phyloP scores from a whole-genome alignment of 2,113 vertebrate species.

The Cepphus grylle region DNA sequence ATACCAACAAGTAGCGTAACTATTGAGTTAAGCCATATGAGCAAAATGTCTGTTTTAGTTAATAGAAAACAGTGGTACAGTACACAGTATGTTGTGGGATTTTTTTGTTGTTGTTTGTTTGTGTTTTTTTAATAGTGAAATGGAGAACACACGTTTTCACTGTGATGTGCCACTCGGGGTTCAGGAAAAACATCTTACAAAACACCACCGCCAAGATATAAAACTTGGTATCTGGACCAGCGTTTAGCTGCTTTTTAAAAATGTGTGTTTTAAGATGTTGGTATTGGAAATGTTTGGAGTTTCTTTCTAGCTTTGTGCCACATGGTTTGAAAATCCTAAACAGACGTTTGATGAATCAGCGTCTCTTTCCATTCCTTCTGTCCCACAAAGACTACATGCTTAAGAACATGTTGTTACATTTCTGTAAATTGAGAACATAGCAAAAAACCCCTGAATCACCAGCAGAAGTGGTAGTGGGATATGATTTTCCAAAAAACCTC shows the following conservation, averaged over 20 bases:
- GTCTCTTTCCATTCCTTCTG: slow-evolving; percentile 27
- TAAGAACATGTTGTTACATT: slow-evolving; percentile 33
- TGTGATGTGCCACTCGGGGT: not conserved
- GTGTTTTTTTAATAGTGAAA: not conserved
- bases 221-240: not conserved
- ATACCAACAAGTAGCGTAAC: not conserved
- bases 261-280: not conserved
- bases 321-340: slow-evolving; percentile 24
- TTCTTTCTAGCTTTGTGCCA: slow-evolving; percentile 20
- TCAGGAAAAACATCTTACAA: not conserved
- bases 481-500: not conserved
- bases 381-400: not conserved
- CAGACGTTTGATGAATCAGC: slow-evolving; percentile 33
- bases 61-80: not conserved
- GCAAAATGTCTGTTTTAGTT: not conserved
- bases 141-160: rapidly evolving
- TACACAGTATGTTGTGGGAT: not conserved
- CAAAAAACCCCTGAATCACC: not conserved
- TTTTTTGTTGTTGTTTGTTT: not conserved
- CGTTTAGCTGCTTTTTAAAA: not conserved
- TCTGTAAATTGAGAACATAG: slow-evolving; percentile 19
- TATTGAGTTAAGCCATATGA: not conserved
- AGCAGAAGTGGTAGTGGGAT: not conserved
- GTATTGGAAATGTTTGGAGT: not conserved
- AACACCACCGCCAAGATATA: not conserved